Evolutionary conservation across 2,797 vertebrate genomes (phyloP).

Genomic region (Lagodon rhomboides): DNA sequence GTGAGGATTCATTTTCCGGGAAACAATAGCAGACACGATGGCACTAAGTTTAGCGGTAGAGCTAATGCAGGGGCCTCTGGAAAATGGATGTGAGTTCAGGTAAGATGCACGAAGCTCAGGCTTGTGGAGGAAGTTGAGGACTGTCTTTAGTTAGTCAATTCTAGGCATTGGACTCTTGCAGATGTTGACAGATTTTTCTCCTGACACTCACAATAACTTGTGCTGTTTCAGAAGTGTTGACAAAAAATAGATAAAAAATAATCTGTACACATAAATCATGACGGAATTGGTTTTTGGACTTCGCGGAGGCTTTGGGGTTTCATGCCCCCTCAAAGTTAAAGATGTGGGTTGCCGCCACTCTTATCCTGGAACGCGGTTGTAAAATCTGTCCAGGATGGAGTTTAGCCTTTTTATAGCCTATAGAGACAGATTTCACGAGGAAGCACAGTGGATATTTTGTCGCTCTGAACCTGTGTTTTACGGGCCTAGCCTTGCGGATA

Average conservation of each 20-base stretch:
- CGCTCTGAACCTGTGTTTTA: too few relatives aligned
- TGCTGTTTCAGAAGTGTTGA: not conserved
- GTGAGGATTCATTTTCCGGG: conserved; percentile 42
- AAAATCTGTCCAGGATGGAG: too few relatives aligned
- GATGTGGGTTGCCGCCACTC: too few relatives aligned
- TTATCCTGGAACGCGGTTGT: too few relatives aligned
- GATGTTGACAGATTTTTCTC: not conserved
- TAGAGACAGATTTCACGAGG: too few relatives aligned
- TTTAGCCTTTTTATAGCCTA: too few relatives aligned
- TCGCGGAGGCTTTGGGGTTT: too few relatives aligned
- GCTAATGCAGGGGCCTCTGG: not conserved
- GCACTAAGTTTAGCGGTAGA: conserved; percentile 18
- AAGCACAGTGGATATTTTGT: too few relatives aligned
- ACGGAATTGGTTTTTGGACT: not conserved
- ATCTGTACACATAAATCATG: not conserved
- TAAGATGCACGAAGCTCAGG: too few relatives aligned
- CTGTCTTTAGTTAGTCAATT: not conserved
- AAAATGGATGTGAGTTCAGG: not conserved
- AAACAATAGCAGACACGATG: conserved; percentile 38
- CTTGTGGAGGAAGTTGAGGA: not conserved
- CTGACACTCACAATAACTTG: not conserved
- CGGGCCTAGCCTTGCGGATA: too few relatives aligned
- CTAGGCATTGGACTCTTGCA: not conserved
- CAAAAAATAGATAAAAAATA: not conserved
- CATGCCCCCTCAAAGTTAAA: too few relatives aligned